phyloP scores from a whole-genome alignment of 2,888 invertebrate genomes.

The Blomia tropicalis region DNA sequence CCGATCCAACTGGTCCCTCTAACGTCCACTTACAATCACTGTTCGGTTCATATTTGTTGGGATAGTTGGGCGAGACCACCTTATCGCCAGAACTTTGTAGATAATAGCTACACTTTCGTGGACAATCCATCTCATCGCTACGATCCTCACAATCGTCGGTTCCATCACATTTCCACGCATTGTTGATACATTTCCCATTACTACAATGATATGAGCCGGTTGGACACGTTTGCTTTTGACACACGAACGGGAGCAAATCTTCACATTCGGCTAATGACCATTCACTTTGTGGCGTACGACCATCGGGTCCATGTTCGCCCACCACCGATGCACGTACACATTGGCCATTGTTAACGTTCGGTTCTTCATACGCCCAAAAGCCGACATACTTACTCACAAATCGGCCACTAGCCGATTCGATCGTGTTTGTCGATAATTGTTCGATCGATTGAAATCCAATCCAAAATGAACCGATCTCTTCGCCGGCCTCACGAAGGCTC shows the following conservation, averaged over 20 bases:
- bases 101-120: slow-evolving; percentile 59
- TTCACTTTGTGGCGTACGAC: slow-evolving; percentile 49
- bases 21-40: slow-evolving; percentile 92
- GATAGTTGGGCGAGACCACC: slow-evolving; percentile 82
- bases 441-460: slow-evolving; percentile 74
- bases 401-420: slow-evolving; percentile 77
- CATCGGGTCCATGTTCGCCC: background rate
- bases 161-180: slow-evolving; percentile 77
- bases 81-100: slow-evolving; percentile 87
- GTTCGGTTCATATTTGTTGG: slow-evolving; percentile 75
- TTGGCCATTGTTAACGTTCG: slow-evolving; percentile 68
- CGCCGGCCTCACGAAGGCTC: slow-evolving; percentile 36
- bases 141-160: slow-evolving; percentile 73
- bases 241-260: slow-evolving; percentile 81
- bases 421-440: slow-evolving; percentile 78
- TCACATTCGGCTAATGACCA: slow-evolving; percentile 92
- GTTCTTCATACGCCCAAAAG: slow-evolving; percentile 80
- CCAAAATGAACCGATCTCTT: slow-evolving; percentile 20
- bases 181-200: slow-evolving; percentile 76
- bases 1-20: slow-evolving; percentile 88
- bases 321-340: slow-evolving; percentile 50
- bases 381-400: slow-evolving; percentile 78
- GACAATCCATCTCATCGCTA: slow-evolving; percentile 79
- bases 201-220: slow-evolving; percentile 73
- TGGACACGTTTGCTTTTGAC: slow-evolving; percentile 74